These are phyloP conservation scores for Erebia epiphron DNA, from an alignment of 2,888 invertebrate genomes.

Conservation along the genomic window DNA sequence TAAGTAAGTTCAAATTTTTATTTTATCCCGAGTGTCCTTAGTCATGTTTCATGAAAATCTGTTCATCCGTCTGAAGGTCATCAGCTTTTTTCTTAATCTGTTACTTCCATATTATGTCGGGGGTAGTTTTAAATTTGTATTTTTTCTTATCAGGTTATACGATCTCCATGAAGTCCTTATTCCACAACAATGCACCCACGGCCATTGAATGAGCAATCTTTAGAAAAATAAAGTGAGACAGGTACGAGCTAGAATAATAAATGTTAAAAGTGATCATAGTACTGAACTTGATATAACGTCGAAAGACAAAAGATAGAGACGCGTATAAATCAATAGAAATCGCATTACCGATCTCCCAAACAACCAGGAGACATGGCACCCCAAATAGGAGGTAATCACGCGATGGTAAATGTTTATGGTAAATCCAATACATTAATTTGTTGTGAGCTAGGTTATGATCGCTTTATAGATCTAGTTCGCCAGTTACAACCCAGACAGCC, in stretches of 20 bases:
- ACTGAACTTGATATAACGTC: slow-evolving; percentile 11
- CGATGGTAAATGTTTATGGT: slow-evolving; percentile 28
- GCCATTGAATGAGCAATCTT: too few species aligned
- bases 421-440: slow-evolving; percentile 24
- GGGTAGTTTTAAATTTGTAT: too few species aligned
- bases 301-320: not conserved
- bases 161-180: too few species aligned
- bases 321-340: slow-evolving; percentile 8
- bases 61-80: too few species aligned
- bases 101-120: too few species aligned
- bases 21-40: too few species aligned
- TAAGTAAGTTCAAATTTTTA: too few species aligned
- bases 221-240: not conserved
- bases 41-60: too few species aligned
- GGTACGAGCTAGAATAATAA: not conserved
- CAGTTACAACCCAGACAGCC: not conserved
- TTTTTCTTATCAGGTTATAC: too few species aligned
- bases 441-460: slow-evolving; percentile 19
- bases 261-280: not conserved
- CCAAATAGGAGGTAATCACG: slow-evolving; percentile 30
- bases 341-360: slow-evolving; percentile 15
- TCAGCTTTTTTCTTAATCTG: too few species aligned
- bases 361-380: slow-evolving; percentile 25
- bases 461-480: not conserved
- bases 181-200: too few species aligned